Percentiles rank a stretch among this genome's conserved stretches.
Evolutionary conservation across 92 coral and sea anemone genomes (phyloP).

Genomic region (Blastomussa wellsi): DNA sequence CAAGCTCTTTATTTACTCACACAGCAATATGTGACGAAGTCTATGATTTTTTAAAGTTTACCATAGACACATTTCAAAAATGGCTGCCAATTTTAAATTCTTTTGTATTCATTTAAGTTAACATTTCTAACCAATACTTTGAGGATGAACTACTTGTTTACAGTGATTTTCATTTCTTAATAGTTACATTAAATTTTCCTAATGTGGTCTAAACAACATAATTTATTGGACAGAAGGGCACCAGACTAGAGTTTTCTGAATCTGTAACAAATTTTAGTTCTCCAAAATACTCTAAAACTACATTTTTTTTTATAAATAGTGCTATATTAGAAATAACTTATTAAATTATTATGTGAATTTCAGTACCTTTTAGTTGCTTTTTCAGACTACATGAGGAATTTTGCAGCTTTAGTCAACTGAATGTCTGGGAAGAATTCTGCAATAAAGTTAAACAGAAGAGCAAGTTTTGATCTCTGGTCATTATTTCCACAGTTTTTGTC

Average conservation of each 20-base stretch:
- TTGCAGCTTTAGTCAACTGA: neutral
- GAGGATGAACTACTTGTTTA: too few species aligned
- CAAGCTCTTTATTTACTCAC: neutral
- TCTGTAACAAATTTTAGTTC: neutral
- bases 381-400: neutral
- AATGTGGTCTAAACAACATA: too few species aligned
- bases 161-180: too few species aligned
- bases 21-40: too few species aligned
- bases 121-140: too few species aligned
- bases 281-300: neutral
- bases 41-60: neutral
- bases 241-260: too few species aligned
- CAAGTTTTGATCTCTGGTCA: neutral
- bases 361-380: neutral
- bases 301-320: neutral
- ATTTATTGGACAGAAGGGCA: too few species aligned
- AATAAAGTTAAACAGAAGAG: neutral
- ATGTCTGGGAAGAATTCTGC: neutral
- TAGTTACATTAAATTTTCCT: too few species aligned
- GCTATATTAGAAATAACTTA: too few species aligned
- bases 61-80: too few species aligned
- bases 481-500: slow-evolving; percentile 13
- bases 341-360: neutral
- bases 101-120: too few species aligned
- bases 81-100: too few species aligned